Evolutionary conservation across 2,113 vertebrate genomes (phyloP), one percentile per base, ranked within the genome.

Genomic region (Actenoides hombroni): DNA sequence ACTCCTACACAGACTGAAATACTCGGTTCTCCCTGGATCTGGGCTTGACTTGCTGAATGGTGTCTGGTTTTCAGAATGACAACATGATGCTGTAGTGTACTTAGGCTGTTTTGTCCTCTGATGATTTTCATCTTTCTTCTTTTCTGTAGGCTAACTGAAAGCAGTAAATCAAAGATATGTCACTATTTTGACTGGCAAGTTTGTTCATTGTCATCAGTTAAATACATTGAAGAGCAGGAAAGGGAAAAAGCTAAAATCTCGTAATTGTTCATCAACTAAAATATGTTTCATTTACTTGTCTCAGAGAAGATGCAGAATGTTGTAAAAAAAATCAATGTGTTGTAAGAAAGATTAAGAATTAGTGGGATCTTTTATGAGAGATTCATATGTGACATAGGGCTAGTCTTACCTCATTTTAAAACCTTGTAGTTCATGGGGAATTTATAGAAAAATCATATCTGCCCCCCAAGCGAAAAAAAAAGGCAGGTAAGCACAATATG

Each of bases 121-220:
- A 25, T 82, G 39, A 46, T 75, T 94, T 94, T 94, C 1, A 81
- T 75, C 70, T 81, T 80, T 75, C 69, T 88, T 79, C 6, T 44
- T 79, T 92, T 85, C 83, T 82, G 4, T 24, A 49, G 56, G 54
- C 40, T 74, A 77, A 78, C n/a, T 85, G 67, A 88, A 90, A 88
- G 29, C 42, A 92, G 61, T 90, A 63, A 85, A 75, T 88, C 57
- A 68, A 71, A 88, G 75, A 37, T 88, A 40, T 15, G 13, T 59
- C 91, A 79, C 85, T 94, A 90, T 75, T 94, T 90, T 84, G 74
- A 84, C 88, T 83, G 83, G 42, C 67, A 59, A 13, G 6, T 90
- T 83, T 94, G 53, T 88, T 92, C 48, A 60, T 16, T 42, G 42
- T 75, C 83, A 76, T 84, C 23, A 79, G 40, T 84, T 90, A 69